Base-by-base conservation (phyloP, 2,888 invertebrate species). In the Trichacis sp. region DNA sequence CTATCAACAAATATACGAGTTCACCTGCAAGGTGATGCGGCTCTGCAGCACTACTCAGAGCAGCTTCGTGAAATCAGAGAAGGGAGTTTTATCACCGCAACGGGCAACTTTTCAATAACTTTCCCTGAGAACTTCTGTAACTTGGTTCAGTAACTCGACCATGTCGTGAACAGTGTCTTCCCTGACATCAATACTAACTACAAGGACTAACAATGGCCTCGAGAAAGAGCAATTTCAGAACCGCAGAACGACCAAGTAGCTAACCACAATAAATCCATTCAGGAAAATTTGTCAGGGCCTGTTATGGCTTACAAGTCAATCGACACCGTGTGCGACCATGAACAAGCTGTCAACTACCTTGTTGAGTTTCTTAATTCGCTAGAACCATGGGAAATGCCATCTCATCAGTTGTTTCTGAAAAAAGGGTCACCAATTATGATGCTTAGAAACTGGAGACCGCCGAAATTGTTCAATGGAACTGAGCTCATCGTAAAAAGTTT, bases 61-160 rank as follows among this genome's bases (percentile, higher is more conserved):
- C n/a, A n/a, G n/a, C n/a, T n/a, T n/a, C n/a, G n/a, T n/a, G n/a
- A n/a, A n/a, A 64, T 71, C 66, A 65, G 70, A 12, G 63, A 71
- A 15, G 72, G 64, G 15, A 64, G 42, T 53, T 45, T 70, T 6
- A 17, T 17, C 12, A 38, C 50, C 9, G 20, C 51, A 3, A 36
- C 29, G 33, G 29, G 54, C 45, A 36, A 2, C 36, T 51, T 15
- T 40, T 77, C 75, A 30, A 80, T 79, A 56, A 75, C 70, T 72
- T 78, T 81, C 72, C 73, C 75, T 17, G 11, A 5, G 1, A 77
- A 76, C 75, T 77, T 82, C 49, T 79, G 77, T 55, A 76, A 78
- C 48, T 76, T 77, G 8, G 72, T 77, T 46, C 61, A 70, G 63
- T 54, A 62, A 42, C 70, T 77, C 68, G 53, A 63, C 14, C 71